Base-by-base conservation (phyloP, 2,888 invertebrate genomes). In the Eupithecia exiguata region DNA sequence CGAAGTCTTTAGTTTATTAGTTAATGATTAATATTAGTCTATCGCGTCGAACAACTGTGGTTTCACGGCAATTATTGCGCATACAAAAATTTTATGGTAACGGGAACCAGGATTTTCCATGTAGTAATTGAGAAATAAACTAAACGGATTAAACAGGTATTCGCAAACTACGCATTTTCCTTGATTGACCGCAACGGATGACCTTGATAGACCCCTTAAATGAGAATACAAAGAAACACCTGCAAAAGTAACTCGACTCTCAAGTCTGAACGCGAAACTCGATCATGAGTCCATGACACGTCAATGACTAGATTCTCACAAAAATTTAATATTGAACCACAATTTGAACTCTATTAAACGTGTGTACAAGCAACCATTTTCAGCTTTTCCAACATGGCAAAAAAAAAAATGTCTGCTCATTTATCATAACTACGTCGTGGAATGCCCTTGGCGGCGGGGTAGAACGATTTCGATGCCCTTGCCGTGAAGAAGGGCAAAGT, bases 401-500 rank as follows among this genome's bases (percentile, higher is more conserved):
- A 70, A 72, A 14, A 70, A 72, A 72, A 72, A 38, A 75, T 69
- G 71, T 75, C 66, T 68, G 58, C 46, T 66, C 70, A 67, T 72
- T 75, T 70, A 75, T 72, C 70, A 72, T 70, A 70, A 36, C 18
- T 72, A 43, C 21, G 70, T 70, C 68, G 70, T 65, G 35, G 49
- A 74, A 74, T 66, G 69, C 63, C 63, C 70, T 70, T 68, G 75
- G 68, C 72, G 72, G 69, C 71, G 70, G 71, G 71, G 71, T 53
- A 38, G 66, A 75, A 70, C 72, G 68, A 65, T 70, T 68, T n/a
- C 38, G 68, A 49, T 65, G 72, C 72, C 75, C 75, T 75, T 75
- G 70, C 43, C 63, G 16, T 68, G 53, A 53, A 43, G 65, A 72
- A 75, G 75, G 75, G 67, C 75, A 75, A 72, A 72, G 74, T 67